These are phyloP conservation scores for Gasterosteus aculeatus DNA, from an alignment of 2,113 vertebrate species.

Conservation along the genomic window DNA sequence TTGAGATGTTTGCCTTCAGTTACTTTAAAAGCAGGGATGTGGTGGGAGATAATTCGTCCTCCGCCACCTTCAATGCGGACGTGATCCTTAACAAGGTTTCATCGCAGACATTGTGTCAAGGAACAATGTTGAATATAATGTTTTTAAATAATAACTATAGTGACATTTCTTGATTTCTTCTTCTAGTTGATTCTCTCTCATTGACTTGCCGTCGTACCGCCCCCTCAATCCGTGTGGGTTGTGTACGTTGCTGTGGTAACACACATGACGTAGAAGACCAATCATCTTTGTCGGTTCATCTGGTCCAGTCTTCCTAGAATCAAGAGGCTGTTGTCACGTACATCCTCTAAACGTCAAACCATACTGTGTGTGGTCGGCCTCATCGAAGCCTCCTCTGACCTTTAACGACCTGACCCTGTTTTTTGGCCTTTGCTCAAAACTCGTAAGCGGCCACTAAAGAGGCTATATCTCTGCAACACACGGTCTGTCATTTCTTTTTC, in stretches of 20 bases:
- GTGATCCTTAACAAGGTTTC: slow-evolving; percentile 3
- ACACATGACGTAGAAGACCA: slow-evolving; percentile 16
- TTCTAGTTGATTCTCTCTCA: not conserved
- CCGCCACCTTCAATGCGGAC: not conserved
- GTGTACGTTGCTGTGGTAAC: slow-evolving; percentile 5
- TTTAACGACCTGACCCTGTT: too few species aligned
- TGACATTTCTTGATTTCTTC: not conserved
- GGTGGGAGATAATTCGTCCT: not conserved
- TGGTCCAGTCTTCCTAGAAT: slow-evolving; percentile 33
- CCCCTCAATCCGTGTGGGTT: too few species aligned
- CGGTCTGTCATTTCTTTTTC: too few species aligned
- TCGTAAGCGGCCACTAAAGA: too few species aligned
- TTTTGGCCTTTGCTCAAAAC: too few species aligned
- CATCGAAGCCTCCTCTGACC: not conserved
- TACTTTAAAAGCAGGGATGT: not conserved
- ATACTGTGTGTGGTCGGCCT: slow-evolving; percentile 1
- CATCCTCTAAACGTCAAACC: not conserved
- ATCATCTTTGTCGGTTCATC: slow-evolving; percentile 21
- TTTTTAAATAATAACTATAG: not conserved
- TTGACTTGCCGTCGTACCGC: not conserved
- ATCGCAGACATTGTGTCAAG: not conserved
- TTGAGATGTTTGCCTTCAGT: not conserved
- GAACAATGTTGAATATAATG: not conserved
- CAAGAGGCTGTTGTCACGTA: slow-evolving; percentile 15
- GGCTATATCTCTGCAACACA: too few species aligned